Conservation (phyloP, 2,888 invertebrate species). For the Watsonalla binaria region DNA sequence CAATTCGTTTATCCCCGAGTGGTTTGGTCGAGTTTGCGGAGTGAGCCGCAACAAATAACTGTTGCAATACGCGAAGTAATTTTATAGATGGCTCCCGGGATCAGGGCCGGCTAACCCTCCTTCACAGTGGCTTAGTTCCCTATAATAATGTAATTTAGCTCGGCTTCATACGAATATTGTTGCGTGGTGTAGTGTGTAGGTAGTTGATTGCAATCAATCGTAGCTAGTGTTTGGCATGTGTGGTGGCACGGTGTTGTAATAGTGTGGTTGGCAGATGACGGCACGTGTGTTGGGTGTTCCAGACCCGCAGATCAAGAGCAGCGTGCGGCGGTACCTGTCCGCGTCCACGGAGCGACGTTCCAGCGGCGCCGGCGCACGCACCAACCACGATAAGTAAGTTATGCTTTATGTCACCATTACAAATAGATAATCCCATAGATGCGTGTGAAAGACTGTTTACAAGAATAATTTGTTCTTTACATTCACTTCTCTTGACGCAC, state of each 20-base stretch:
- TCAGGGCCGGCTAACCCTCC: conserved; percentile 40
- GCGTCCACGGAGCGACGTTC: conserved; percentile 71
- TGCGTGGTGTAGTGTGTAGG: not conserved
- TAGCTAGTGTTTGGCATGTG: conserved; percentile 4
- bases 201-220: not conserved
- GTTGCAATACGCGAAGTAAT: conserved; percentile 50
- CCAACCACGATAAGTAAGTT: conserved; percentile 69
- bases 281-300: conserved; percentile 32
- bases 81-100: conserved; percentile 61
- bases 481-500: not conserved
- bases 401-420: conserved; percentile 8
- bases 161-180: conserved; percentile 13
- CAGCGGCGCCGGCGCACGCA: conserved; percentile 36
- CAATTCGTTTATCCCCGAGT: conserved; percentile 55
- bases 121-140: conserved; percentile 49
- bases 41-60: conserved; percentile 58
- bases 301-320: conserved; percentile 94
- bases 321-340: conserved; percentile 84
- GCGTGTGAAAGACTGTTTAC: not conserved
- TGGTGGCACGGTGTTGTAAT: conserved; percentile 12
- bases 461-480: not conserved
- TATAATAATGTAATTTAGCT: conserved; percentile 48
- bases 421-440: conserved; percentile 3
- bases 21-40: conserved; percentile 51
- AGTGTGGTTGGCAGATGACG: not conserved